These are phyloP conservation scores for Samia ricini DNA, from an alignment of 1,140 invertebrate genomes.

Conservation along the genomic window DNA sequence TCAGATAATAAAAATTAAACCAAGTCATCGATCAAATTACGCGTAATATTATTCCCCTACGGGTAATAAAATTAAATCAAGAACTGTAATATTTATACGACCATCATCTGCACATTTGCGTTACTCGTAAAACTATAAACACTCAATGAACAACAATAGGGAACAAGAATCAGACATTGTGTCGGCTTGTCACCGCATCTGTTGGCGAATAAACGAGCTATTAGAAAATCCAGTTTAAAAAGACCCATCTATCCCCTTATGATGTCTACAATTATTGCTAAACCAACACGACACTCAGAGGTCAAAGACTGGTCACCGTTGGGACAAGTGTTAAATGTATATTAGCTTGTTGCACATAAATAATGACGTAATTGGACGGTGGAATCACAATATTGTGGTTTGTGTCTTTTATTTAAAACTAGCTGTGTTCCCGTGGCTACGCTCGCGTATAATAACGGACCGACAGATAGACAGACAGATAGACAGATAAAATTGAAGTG, in stretches of 20 bases:
- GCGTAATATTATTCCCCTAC: neutral
- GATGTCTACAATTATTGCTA: neutral
- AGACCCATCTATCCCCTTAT: slow-evolving; percentile 14
- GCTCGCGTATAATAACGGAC: neutral
- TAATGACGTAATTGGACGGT: slow-evolving; percentile 62
- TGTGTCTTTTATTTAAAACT: neutral
- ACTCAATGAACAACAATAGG: slow-evolving; percentile 29
- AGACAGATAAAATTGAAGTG: too few relatives aligned
- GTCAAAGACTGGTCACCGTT: slow-evolving; percentile 15
- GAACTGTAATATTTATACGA: neutral
- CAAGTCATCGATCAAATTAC: too few relatives aligned
- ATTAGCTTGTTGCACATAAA: slow-evolving; percentile 60
- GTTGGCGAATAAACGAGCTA: slow-evolving; percentile 23
- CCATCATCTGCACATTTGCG: slow-evolving; percentile 47
- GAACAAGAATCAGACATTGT: slow-evolving; percentile 5
- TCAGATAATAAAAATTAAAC: too few relatives aligned
- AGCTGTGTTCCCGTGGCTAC: neutral
- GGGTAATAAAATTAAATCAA: slow-evolving; percentile 15
- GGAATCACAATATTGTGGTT: slow-evolving; percentile 51
- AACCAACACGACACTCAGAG: slow-evolving; percentile 3
- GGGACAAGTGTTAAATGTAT: slow-evolving; percentile 34
- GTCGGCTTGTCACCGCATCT: slow-evolving; percentile 51
- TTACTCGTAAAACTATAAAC: slow-evolving; percentile 39
- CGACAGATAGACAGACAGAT: too few relatives aligned
- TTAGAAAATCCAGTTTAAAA: slow-evolving; percentile 19